phyloP scores from a whole-genome alignment of 2,797 vertebrate species.

The Trichosurus vulpecula region DNA sequence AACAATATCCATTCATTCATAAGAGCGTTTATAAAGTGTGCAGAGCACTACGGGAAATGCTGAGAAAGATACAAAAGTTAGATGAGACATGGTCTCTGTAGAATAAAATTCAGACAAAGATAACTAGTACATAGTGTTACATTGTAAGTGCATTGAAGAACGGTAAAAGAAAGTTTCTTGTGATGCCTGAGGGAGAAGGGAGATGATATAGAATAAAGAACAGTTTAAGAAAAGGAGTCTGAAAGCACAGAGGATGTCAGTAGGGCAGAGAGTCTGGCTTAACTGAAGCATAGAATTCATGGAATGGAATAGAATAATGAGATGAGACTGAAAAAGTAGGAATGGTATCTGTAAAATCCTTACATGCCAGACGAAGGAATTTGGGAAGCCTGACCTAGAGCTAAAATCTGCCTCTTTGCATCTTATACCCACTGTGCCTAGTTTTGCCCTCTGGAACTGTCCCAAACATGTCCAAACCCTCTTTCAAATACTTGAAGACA shows the following conservation, averaged over 20 bases:
- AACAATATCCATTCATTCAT: not conserved
- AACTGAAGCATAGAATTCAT: not conserved
- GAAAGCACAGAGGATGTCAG: not conserved
- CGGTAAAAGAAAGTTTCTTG: not conserved
- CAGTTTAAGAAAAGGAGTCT: not conserved
- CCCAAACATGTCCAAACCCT: not conserved
- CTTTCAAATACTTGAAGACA: not conserved
- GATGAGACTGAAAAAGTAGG: not conserved
- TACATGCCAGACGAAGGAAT: not conserved
- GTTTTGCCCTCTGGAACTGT: not conserved
- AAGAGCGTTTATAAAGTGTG: not conserved
- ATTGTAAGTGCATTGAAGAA: not conserved
- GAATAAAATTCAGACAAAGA: not conserved
- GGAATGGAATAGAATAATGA: not conserved
- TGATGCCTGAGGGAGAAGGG: not conserved
- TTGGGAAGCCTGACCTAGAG: not conserved
- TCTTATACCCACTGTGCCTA: not conserved
- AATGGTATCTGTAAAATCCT: not conserved
- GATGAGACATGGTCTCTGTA: not conserved
- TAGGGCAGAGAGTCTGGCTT: not conserved
- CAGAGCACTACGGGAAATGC: not conserved
- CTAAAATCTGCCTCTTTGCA: not conserved
- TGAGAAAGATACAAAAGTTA: not conserved
- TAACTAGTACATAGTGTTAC: not conserved
- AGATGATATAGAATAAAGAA: not conserved